phyloP scores from a whole-genome alignment of 2,113 vertebrate genomes.

The Tachysurus vachellii region DNA sequence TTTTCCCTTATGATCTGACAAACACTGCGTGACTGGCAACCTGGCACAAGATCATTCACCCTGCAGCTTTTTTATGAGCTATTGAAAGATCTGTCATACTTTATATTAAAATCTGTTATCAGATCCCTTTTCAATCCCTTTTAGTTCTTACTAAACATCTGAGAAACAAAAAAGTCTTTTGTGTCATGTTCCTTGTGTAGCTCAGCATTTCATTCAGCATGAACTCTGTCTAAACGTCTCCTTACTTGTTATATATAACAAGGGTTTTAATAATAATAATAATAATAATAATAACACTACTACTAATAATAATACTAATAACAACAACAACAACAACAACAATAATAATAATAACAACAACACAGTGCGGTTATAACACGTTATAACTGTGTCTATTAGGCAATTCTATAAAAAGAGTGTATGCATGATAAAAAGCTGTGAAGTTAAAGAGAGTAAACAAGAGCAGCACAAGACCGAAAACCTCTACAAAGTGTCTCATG shows the following conservation, averaged over 20 bases:
- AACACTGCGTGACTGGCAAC: neutral
- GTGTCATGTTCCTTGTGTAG: neutral
- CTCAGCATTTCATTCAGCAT: neutral
- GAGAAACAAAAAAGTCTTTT: no score
- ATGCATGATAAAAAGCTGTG: neutral
- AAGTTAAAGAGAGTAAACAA: neutral
- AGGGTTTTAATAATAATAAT: no score
- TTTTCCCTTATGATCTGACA: slow-evolving; percentile 18
- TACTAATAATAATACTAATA: no score
- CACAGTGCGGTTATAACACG: neutral
- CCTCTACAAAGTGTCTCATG: neutral
- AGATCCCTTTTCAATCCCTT: neutral
- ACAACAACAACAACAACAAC: no score
- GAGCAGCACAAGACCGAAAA: no score
- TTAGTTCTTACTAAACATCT: neutral
- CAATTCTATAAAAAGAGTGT: neutral
- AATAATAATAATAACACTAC: no score
- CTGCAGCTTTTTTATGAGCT: neutral
- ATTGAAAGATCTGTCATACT: neutral
- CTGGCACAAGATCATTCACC: neutral
- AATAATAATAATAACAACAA: no score
- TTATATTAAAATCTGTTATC: neutral
- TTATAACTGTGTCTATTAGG: neutral
- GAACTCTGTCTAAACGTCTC: neutral
- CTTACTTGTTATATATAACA: neutral